These are phyloP conservation scores for Sternotherus odoratus DNA, from an alignment of 2,797 vertebrate species.

Conservation along the genomic window DNA sequence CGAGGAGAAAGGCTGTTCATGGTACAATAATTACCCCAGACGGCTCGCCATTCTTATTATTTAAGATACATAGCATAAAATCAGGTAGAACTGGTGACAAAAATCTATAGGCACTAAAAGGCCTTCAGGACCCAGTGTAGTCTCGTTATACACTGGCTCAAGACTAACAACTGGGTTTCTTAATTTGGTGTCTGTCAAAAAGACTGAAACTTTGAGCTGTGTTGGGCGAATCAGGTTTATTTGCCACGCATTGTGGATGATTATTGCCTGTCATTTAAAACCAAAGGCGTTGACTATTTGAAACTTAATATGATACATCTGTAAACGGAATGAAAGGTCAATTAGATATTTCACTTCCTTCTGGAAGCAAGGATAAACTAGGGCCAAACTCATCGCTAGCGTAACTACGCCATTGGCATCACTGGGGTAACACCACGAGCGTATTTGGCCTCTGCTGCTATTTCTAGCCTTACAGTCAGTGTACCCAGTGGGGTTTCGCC, in stretches of 20 bases:
- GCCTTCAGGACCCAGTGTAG: accelerated
- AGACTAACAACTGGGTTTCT: accelerated
- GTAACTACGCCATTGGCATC: accelerated
- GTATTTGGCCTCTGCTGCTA: accelerated
- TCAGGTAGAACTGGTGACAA: conserved; percentile 36
- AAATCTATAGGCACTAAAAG: background rate
- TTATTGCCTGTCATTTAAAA: background rate
- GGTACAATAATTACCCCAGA: conserved; percentile 51
- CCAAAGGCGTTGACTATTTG: background rate
- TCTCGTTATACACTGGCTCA: accelerated
- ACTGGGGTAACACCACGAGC: accelerated
- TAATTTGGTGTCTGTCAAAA: background rate
- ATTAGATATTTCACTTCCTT: background rate
- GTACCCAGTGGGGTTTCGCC: accelerated
- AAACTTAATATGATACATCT: background rate
- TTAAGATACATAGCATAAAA: background rate
- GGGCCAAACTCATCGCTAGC: accelerated
- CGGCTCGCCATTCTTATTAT: conserved; percentile 23
- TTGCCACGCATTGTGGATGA: conserved; percentile 8
- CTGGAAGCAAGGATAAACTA: background rate
- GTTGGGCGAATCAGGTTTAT: background rate
- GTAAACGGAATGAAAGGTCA: background rate
- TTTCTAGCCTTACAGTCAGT: accelerated
- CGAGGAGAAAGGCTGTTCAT: conserved; percentile 62
- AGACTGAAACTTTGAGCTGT: background rate